Conservation (phyloP, 2,113 vertebrate genomes). For the Dasyurus viverrinus region DNA sequence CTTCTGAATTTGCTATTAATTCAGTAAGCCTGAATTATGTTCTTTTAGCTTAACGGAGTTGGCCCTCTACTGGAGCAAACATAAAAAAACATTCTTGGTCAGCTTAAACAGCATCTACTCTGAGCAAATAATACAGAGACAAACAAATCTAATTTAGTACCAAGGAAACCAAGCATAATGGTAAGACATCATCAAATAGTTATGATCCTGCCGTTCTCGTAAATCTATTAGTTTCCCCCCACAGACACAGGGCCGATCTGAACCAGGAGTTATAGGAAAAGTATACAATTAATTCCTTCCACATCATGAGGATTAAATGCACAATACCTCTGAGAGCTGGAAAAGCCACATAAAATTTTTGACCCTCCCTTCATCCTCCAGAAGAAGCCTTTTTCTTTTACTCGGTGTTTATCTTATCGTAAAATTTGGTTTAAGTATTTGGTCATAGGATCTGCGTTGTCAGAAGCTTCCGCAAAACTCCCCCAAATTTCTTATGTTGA, state of each 20-base stretch:
- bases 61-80: background rate
- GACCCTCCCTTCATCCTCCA: background rate
- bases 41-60: background rate
- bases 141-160: background rate
- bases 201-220: background rate
- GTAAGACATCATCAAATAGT: background rate
- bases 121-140: background rate
- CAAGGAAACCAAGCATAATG: background rate
- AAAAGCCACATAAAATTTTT: background rate
- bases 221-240: background rate
- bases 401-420: too few species aligned
- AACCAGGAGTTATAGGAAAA: background rate
- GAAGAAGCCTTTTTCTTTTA: background rate
- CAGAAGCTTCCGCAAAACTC: background rate
- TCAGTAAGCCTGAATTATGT: background rate
- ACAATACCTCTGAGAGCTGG: background rate
- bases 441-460: too few species aligned
- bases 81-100: background rate
- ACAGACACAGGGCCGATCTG: background rate
- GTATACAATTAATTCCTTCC: background rate
- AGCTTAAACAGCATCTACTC: background rate
- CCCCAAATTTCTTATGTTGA: too few species aligned
- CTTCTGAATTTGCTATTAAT: background rate
- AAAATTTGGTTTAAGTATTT: too few species aligned
- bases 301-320: too few species aligned